Evolutionary conservation across 2,888 invertebrate genomes (phyloP).

Genomic region (Hirudinaria manillensis): DNA sequence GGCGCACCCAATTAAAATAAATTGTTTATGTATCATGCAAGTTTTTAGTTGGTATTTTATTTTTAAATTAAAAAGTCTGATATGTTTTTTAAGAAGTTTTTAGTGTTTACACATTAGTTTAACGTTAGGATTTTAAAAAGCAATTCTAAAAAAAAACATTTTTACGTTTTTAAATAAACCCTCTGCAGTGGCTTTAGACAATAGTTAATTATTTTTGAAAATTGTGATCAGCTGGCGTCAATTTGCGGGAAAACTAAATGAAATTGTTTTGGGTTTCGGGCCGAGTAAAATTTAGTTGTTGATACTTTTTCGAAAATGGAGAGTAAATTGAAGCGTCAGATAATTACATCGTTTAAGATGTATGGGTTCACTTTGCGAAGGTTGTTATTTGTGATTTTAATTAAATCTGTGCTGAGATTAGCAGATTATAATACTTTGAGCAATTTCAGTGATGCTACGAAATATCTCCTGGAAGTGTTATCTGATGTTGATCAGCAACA

Average conservation of each 20-base stretch:
- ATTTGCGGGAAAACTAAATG: slow-evolving; percentile 12
- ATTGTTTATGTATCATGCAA: not conserved
- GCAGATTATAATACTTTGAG: not conserved
- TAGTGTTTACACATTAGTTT: too few species aligned
- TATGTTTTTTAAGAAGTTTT: too few species aligned
- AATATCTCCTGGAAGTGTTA: slow-evolving; percentile 68
- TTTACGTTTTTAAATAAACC: too few species aligned
- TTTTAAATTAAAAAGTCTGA: not conserved
- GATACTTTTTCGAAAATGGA: slow-evolving; percentile 33
- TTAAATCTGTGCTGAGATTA: not conserved
- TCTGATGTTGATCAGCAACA: slow-evolving; percentile 60
- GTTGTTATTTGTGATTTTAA: slow-evolving; percentile 23
- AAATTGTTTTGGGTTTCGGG: not conserved
- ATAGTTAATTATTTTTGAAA: too few species aligned
- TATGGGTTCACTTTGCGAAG: slow-evolving; percentile 48
- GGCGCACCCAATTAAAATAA: too few species aligned
- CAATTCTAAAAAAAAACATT: too few species aligned
- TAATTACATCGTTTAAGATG: slow-evolving; percentile 48
- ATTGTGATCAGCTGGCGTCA: not conserved
- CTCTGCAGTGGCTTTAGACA: too few species aligned
- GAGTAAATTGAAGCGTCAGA: slow-evolving; percentile 44
- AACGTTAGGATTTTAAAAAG: too few species aligned
- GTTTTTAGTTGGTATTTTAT: not conserved
- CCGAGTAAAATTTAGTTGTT: too few species aligned
- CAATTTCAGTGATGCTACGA: slow-evolving; percentile 62